These are phyloP conservation scores for Ferdinandea cuprea DNA, from an alignment of 2,888 invertebrate species.

Conservation along the genomic window DNA sequence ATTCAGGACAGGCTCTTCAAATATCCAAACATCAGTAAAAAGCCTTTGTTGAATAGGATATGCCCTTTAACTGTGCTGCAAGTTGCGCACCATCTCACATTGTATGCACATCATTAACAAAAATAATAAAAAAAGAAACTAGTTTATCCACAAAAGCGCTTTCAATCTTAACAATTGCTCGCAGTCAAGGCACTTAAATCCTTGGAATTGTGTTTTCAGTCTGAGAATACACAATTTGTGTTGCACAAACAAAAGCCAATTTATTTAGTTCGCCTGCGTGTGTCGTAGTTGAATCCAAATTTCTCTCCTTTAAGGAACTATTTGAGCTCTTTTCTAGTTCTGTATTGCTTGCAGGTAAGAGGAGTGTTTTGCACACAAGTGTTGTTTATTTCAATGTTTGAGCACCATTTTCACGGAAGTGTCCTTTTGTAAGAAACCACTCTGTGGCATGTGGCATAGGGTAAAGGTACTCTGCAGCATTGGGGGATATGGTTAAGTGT, in stretches of 20 bases:
- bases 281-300: conserved; percentile 35
- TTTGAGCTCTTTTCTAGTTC: conserved; percentile 7
- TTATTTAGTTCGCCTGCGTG: conserved; percentile 32
- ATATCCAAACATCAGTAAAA: no score
- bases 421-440: conserved; percentile 37
- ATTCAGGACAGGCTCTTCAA: no score
- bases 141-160: conserved; percentile 9
- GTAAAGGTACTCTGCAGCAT: neutral
- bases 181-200: conserved; percentile 58
- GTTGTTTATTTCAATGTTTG: conserved; percentile 64
- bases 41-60: no score
- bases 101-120: neutral
- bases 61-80: no score
- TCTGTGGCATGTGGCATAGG: conserved; percentile 10
- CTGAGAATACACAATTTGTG: conserved; percentile 61
- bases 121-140: neutral
- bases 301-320: conserved; percentile 28
- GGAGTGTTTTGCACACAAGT: conserved; percentile 30
- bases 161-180: conserved; percentile 19
- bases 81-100: no score
- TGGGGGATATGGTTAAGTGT: conserved; percentile 3
- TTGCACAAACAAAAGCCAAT: conserved; percentile 68
- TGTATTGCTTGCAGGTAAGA: conserved; percentile 51
- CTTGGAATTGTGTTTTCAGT: conserved; percentile 48
- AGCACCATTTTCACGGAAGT: conserved; percentile 48